These are phyloP conservation scores for Myotis vivesi DNA, from an alignment of 2,797 vertebrate species.

Conservation along the genomic window DNA sequence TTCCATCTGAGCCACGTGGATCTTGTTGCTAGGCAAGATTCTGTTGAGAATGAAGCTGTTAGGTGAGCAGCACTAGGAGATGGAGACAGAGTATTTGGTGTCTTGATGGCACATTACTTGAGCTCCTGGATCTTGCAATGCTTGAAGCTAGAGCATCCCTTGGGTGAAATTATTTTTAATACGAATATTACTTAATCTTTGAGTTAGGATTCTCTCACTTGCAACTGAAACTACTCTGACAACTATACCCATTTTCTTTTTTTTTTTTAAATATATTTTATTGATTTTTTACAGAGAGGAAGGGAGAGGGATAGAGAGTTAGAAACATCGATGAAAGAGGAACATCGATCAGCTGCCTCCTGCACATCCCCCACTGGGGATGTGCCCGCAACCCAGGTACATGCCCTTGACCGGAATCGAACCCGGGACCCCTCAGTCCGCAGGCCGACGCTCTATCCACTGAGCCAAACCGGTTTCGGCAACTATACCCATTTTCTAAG, in stretches of 20 bases:
- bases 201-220: slow-evolving; percentile 1
- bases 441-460: too few relatives aligned
- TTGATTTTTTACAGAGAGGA: too few relatives aligned
- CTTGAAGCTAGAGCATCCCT: neutral
- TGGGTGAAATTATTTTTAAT: neutral
- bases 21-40: neutral
- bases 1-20: neutral
- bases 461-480: too few relatives aligned
- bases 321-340: too few relatives aligned
- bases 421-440: too few relatives aligned
- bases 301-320: too few relatives aligned
- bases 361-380: too few relatives aligned
- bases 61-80: neutral
- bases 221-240: neutral
- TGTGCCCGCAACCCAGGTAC: too few relatives aligned
- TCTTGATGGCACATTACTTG: neutral
- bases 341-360: too few relatives aligned
- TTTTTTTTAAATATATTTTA: too few relatives aligned
- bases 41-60: neutral
- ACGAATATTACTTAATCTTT: neutral
- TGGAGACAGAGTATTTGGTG: neutral
- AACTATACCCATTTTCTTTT: neutral
- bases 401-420: too few relatives aligned
- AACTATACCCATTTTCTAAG: neutral
- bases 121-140: neutral